These are phyloP conservation scores for Ptilorrhoa leucosticta DNA, from an alignment of 2,113 vertebrate species.

Conservation along the genomic window DNA sequence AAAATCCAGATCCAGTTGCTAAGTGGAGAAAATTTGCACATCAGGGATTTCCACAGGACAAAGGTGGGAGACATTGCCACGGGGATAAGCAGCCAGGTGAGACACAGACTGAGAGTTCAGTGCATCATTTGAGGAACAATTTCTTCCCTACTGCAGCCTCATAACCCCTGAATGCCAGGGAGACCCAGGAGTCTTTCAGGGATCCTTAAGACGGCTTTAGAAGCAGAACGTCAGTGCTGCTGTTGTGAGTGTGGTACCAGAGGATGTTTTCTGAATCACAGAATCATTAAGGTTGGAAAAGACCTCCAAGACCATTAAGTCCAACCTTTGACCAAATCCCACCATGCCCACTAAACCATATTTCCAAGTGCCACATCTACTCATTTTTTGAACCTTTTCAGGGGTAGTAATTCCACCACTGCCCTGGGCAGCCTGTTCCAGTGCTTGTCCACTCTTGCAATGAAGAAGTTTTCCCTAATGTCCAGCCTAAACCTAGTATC, in stretches of 20 bases:
- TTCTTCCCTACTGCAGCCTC: not conserved
- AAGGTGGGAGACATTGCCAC: conserved; percentile 92
- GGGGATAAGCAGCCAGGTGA: conserved; percentile 96
- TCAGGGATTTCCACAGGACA: conserved; percentile 87
- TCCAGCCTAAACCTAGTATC: not conserved
- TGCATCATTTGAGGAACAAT: not conserved
- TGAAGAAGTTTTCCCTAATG: not conserved
- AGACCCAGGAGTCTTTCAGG: not conserved
- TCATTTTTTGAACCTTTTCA: not conserved
- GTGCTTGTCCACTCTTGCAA: not conserved
- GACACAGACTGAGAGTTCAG: not conserved
- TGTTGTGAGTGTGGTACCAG: not conserved
- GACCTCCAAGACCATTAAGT: not conserved
- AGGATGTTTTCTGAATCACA: not conserved
- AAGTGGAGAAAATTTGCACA: conserved; percentile 80
- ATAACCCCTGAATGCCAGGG: not conserved
- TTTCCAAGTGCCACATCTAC: not conserved
- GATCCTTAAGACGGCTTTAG: not conserved
- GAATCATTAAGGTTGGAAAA: not conserved
- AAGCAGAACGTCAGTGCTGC: not conserved
- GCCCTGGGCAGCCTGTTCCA: not conserved
- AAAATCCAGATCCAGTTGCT: conserved; percentile 89
- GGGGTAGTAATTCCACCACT: not conserved
- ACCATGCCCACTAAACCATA: not conserved
- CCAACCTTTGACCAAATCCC: not conserved